Conservation (phyloP, 2,888 invertebrate genomes). For the Endomychus coccineus region DNA sequence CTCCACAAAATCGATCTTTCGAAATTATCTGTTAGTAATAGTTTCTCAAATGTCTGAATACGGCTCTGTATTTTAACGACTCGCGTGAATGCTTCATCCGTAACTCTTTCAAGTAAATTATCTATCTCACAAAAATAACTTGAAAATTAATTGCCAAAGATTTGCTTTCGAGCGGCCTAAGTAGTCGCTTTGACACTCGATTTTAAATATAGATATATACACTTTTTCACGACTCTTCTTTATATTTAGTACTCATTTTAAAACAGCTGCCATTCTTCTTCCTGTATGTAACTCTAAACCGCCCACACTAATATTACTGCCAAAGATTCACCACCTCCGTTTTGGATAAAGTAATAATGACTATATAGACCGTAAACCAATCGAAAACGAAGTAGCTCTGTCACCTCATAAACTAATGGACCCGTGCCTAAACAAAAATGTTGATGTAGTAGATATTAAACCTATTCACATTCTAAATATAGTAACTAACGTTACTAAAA, state of each 20-base stretch:
- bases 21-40: too few relatives aligned
- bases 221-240: constrained; percentile 26
- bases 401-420: too few relatives aligned
- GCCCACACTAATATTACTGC: constrained; percentile 10
- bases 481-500: too few relatives aligned
- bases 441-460: too few relatives aligned
- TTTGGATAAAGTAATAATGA: too few relatives aligned
- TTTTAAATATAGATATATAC: constrained; percentile 33
- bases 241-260: constrained; percentile 18
- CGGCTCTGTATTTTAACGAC: constrained; percentile 4
- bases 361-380: too few relatives aligned
- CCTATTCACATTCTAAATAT: too few relatives aligned
- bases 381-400: too few relatives aligned
- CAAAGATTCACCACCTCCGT: too few relatives aligned
- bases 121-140: constrained; percentile 34
- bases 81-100: constrained; percentile 8
- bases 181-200: constrained; percentile 34
- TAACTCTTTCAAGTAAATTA: constrained; percentile 21
- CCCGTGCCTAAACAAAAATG: too few relatives aligned
- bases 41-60: too few relatives aligned
- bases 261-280: constrained; percentile 21
- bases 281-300: constrained; percentile 8
- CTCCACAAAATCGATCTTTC: too few relatives aligned
- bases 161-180: constrained; percentile 11
- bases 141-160: constrained; percentile 33